phyloP scores from a whole-genome alignment of 2,797 vertebrate genomes.

The Mormyrus hasselquistii region DNA sequence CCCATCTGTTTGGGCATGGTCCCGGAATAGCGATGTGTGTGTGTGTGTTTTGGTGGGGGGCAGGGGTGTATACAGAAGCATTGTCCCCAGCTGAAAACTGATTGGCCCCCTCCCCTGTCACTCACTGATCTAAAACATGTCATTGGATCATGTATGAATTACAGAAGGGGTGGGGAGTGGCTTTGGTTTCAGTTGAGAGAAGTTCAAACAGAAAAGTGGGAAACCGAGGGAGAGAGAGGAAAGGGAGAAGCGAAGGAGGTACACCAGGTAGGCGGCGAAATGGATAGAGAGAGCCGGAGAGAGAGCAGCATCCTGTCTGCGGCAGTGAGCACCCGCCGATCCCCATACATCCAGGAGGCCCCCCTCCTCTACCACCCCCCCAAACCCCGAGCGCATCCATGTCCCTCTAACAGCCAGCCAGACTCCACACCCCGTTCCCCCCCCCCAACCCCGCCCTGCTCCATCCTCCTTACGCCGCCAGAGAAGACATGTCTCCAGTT shows the following conservation, averaged over 20 bases:
- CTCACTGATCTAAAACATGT: background rate
- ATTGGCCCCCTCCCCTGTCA: background rate
- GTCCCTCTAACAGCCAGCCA: background rate
- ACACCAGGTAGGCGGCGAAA: background rate
- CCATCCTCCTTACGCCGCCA: conserved; percentile 21
- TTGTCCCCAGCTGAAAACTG: background rate
- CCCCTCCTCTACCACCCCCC: background rate
- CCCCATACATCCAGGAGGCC: conserved; percentile 26
- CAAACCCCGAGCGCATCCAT: background rate
- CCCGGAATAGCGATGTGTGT: background rate
- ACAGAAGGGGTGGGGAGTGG: background rate
- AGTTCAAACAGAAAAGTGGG: background rate
- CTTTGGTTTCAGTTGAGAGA: background rate
- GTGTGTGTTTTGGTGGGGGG: background rate
- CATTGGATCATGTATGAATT: background rate
- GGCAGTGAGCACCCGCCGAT: background rate
- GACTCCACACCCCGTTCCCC: background rate
- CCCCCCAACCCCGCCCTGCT: conserved; percentile 26
- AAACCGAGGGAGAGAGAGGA: background rate
- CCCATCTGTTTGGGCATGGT: background rate
- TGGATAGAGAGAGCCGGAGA: conserved; percentile 9
- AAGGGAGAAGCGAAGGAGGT: background rate
- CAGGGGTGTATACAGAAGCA: background rate
- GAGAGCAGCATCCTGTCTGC: background rate
- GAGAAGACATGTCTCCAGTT: conserved; percentile 81